Conservation (phyloP, 2,888 invertebrate species). For the Hermaeophaga mercurialis region DNA sequence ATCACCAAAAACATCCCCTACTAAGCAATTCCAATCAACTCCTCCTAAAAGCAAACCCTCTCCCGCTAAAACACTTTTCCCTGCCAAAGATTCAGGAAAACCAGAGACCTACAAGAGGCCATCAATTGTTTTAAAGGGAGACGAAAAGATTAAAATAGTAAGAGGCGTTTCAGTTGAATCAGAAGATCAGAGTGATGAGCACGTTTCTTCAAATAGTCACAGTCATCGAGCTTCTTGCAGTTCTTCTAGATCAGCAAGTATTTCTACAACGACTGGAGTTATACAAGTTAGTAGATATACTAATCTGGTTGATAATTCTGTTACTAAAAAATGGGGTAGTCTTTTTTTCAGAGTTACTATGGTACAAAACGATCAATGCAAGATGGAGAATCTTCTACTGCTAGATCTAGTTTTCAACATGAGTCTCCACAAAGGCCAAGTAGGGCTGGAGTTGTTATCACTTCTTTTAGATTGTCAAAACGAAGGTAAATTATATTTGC, state of each 20-base stretch:
- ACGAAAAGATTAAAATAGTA: constrained; percentile 34
- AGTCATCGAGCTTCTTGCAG: constrained; percentile 51
- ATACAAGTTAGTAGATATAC: constrained; percentile 50
- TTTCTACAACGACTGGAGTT: constrained; percentile 50
- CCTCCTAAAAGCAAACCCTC: constrained; percentile 25
- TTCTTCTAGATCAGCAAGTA: constrained; percentile 54
- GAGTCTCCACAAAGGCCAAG: constrained; percentile 65
- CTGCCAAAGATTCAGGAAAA: constrained; percentile 28
- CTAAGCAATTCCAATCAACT: not conserved
- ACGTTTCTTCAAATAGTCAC: constrained; percentile 38
- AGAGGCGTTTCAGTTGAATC: constrained; percentile 39
- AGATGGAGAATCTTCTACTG: constrained; percentile 58
- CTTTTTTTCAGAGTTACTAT: constrained; percentile 58
- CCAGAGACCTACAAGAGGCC: constrained; percentile 31
- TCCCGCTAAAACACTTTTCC: constrained; percentile 24
- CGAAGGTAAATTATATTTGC: too few relatives aligned
- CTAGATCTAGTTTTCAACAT: constrained; percentile 67
- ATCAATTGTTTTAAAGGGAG: constrained; percentile 31
- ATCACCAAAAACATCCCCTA: constrained; percentile 13
- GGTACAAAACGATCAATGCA: constrained; percentile 58
- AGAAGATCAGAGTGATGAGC: constrained; percentile 39
- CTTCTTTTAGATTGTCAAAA: constrained; percentile 86
- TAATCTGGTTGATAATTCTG: too few relatives aligned
- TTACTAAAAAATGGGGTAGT: constrained; percentile 19
- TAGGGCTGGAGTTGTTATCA: constrained; percentile 89